Evolutionary conservation across 2,888 invertebrate species (phyloP), one percentile per base, ranked within the genome.

Genomic region (Polyploca ridens): DNA sequence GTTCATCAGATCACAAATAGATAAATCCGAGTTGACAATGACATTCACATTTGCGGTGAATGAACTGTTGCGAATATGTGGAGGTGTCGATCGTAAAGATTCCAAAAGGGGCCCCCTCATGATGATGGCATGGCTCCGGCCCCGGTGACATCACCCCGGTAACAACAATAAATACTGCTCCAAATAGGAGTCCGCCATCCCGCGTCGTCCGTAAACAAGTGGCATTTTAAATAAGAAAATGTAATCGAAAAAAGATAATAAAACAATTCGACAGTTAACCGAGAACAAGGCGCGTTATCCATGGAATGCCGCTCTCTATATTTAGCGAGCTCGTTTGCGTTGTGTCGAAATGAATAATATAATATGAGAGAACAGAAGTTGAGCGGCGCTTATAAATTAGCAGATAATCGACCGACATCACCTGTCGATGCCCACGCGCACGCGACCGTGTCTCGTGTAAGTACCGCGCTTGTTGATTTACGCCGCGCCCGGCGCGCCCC

Each of bases 81-180:
- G 91, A 90, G 93, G 91, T 91, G 93, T 87, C 74, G 88, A 84
- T 90, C 91, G 88, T 91, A 91, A 91, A 90, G 87, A 84, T 85
- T 82, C 90, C 90, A 89, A 91, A 92, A 87, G 84, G 84, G 91
- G 89, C 87, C 87, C 78, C 86, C 79, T 79, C 78, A 71, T 76
- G 84, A 84, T 88, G 89, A 90, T 87, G 86, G 81, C 86, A 84
- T 80, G 83, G 68, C 72, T 72, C 76, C 86, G 84, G 70, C 68
- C 72, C 72, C 76, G 86, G 84, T 93, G 93, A 93, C 91, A 91
- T 93, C 93, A 93, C 82, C 88, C 67, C 73, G 73, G 76, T 71
- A 81, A 85, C 82, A 80, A 80, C 76, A 79, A 77, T 77, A 77
- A 78, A 85, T 79, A 76, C 71, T 81, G 78, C 79, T 85, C 85